These are phyloP conservation scores for Torymus aiolomorphi DNA, from an alignment of 2,888 invertebrate species.

Conservation along the genomic window DNA sequence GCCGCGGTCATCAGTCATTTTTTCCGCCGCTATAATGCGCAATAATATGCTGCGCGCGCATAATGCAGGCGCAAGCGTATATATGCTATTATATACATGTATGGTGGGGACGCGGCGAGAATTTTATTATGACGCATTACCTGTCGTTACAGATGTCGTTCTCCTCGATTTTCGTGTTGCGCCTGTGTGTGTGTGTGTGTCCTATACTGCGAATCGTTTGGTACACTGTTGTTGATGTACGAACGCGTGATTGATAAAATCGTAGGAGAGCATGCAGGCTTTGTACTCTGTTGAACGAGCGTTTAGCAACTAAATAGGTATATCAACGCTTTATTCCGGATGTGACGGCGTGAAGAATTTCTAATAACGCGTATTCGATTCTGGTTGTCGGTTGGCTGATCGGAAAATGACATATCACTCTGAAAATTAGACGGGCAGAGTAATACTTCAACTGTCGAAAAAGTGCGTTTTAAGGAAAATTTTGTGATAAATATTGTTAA, in stretches of 20 bases:
- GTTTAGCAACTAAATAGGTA: no score
- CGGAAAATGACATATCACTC: no score
- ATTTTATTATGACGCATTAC: conserved; percentile 74
- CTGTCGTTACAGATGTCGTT: conserved; percentile 65
- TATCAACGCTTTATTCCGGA: neutral
- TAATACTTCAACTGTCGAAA: no score
- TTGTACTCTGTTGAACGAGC: no score
- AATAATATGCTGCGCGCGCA: conserved; percentile 25
- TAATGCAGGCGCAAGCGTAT: conserved; percentile 2
- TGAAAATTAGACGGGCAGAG: no score
- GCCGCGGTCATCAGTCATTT: conserved; percentile 52
- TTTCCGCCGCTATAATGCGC: neutral
- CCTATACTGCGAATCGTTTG: neutral
- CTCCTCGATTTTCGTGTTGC: neutral
- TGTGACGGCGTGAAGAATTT: no score
- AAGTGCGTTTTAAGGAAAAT: no score
- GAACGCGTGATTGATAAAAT: conserved; percentile 46
- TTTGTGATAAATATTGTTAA: no score
- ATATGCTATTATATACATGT: neutral
- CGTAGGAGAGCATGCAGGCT: conserved; percentile 6
- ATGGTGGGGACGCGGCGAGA: conserved; percentile 60
- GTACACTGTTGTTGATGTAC: no score
- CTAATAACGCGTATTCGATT: no score
- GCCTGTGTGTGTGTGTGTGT: neutral
- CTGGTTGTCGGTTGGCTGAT: no score